These are phyloP conservation scores for Microchirus variegatus DNA, from an alignment of 2,797 vertebrate genomes.

Conservation along the genomic window DNA sequence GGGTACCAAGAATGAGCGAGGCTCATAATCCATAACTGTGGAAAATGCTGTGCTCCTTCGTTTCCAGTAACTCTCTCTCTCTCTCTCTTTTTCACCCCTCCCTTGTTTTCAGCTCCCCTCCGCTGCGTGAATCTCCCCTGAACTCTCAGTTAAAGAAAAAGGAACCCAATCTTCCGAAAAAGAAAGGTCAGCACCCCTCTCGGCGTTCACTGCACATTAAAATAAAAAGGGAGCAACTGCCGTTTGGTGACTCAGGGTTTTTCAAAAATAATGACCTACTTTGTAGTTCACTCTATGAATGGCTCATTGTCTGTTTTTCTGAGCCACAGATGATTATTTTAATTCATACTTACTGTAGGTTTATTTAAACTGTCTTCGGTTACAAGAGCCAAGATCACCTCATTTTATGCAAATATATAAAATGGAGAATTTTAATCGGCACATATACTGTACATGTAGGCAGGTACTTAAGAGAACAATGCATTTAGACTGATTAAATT, in stretches of 20 bases:
- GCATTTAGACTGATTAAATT: slow-evolving; percentile 9
- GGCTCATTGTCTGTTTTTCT: slow-evolving; percentile 37
- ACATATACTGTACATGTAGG: slow-evolving; percentile 5
- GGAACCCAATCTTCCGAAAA: slow-evolving; percentile 64
- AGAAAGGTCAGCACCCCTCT: slow-evolving; percentile 66
- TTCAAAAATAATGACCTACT: slow-evolving; percentile 36
- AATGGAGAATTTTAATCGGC: too few relatives aligned
- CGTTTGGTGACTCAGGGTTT: slow-evolving; percentile 39
- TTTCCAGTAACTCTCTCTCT: slow-evolving; percentile 64
- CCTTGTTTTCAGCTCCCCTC: slow-evolving; percentile 77
- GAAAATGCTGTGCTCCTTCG: slow-evolving; percentile 68
- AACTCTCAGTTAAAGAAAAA: slow-evolving; percentile 72
- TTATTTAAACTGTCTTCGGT: slow-evolving; percentile 32
- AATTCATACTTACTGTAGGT: slow-evolving; percentile 27
- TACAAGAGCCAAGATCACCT: slow-evolving; percentile 30
- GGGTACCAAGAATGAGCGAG: slow-evolving; percentile 55
- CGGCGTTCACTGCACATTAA: slow-evolving; percentile 23
- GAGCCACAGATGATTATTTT: slow-evolving; percentile 32
- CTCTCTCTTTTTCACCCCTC: slow-evolving; percentile 30
- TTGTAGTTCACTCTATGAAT: slow-evolving; percentile 37
- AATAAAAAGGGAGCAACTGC: slow-evolving; percentile 31
- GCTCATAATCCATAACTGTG: slow-evolving; percentile 68
- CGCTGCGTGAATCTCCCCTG: slow-evolving; percentile 82
- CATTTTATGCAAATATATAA: slow-evolving; percentile 45
- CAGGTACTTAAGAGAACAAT: slow-evolving; percentile 5